Base-by-base conservation (phyloP, 2,113 vertebrate species). In the Sinosuthora webbiana region DNA sequence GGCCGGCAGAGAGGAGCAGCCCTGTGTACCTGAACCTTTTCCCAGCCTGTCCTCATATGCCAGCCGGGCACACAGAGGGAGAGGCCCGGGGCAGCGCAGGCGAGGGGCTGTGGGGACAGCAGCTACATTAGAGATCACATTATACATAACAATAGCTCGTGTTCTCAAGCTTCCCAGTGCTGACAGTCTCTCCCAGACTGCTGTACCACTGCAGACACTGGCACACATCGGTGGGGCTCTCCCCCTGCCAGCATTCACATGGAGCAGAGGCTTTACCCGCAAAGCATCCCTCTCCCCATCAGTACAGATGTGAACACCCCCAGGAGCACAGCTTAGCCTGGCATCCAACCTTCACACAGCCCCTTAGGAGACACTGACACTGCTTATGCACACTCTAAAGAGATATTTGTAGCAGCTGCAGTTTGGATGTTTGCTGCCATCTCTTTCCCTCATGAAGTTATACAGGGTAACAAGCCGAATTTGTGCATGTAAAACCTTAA, bases 81-180 rank as follows among this genome's bases (percentile, higher is more conserved):
- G 30, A 55, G 30, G 19, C 35, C 25, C 0, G 4, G 13, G 2
- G 15, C 3, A 6, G 57, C 0, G 7, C n/a, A 3, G 44, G 42
- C 4, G 7, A 18, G 37, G 25, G 55, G 15, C 45, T 27, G 11
- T n/a, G 47, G 16, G 59, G 47, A 39, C 39, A 47, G 50, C 62
- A 31, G 23, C 20, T 28, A 15, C 4, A 2, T 2, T 5, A 14
- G 1, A 7, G 1, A 7, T 19, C 23, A 7, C 1, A 3, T 23
- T 23, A 19, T 8, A 19, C 15, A 24, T 4, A 10, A 15, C 59
- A 49, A 0, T 4, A 30, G n/a, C 49, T 64, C 23, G 0, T 12
- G 22, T 20, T 64, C 44, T 60, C 33, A 56, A 31, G 31, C 23
- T 42, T 65, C 52, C 31, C 31, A 9, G 52, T 3, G 3, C 52